These are phyloP conservation scores for Drosophila equinoxialis DNA, from an alignment of 1,140 invertebrate genomes.

Conservation along the genomic window DNA sequence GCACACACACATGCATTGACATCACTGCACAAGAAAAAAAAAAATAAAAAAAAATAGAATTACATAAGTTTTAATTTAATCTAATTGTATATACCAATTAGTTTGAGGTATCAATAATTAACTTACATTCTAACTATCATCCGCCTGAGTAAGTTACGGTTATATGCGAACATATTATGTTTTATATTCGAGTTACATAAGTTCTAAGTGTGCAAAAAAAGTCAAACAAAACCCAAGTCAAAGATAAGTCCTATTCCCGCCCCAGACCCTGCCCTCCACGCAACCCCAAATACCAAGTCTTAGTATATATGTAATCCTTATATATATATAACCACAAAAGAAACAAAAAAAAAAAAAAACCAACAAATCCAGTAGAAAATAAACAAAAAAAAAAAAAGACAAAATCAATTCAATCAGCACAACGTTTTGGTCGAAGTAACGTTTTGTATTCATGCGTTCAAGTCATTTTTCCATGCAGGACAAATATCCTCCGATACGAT, in stretches of 20 bases:
- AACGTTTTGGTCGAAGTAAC: constrained; percentile 72
- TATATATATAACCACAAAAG: constrained; percentile 61
- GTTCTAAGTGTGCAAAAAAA: constrained; percentile 41
- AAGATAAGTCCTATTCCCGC: background rate
- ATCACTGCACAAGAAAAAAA: constrained; percentile 48
- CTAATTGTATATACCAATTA: constrained; percentile 15
- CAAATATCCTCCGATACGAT: constrained; percentile 75
- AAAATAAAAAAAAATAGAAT: constrained; percentile 52
- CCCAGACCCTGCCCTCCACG: constrained; percentile 18
- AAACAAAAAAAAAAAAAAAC: constrained; percentile 13
- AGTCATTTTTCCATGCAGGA: constrained; percentile 83
- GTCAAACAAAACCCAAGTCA: constrained; percentile 31
- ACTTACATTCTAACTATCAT: constrained; percentile 46
- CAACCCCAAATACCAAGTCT: constrained; percentile 36
- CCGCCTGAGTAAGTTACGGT: constrained; percentile 54
- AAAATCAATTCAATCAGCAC: constrained; percentile 63
- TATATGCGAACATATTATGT: constrained; percentile 44
- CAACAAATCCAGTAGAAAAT: constrained; percentile 21
- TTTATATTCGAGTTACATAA: constrained; percentile 55
- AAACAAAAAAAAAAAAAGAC: constrained; percentile 51
- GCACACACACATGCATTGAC: constrained; percentile 40
- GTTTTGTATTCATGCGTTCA: constrained; percentile 83
- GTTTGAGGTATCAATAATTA: constrained; percentile 39
- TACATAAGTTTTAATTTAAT: constrained; percentile 60
- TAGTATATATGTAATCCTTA: constrained; percentile 26